Evolutionary conservation across 1,140 invertebrate species (phyloP).

Genomic region (Teleopsis dalmanni): DNA sequence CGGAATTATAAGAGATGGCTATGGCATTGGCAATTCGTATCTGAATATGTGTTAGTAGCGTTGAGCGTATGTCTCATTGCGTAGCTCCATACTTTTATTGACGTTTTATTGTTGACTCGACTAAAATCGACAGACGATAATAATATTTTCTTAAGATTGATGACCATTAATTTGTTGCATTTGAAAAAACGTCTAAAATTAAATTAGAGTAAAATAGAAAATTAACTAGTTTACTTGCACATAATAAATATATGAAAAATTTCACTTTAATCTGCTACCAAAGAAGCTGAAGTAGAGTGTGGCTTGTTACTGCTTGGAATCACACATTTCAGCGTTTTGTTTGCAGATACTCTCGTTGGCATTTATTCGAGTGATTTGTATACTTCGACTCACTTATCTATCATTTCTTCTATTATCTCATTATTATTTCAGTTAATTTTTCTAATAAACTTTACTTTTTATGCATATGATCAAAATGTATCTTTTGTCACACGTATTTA

Average conservation of each 20-base stretch:
- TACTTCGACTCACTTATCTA: neutral
- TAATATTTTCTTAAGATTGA: neutral
- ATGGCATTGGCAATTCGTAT: neutral
- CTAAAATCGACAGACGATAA: too few relatives aligned
- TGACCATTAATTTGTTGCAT: neutral
- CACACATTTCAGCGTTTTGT: too few relatives aligned
- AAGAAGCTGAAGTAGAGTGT: too few relatives aligned
- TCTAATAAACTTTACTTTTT: neutral
- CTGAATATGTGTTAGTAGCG: neutral
- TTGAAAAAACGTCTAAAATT: conserved; percentile 2
- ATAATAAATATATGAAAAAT: conserved; percentile 27
- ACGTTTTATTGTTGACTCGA: too few relatives aligned
- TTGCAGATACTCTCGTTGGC: neutral
- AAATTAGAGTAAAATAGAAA: conserved; percentile 45
- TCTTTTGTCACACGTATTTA: too few relatives aligned
- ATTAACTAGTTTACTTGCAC: conserved; percentile 34
- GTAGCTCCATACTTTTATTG: neutral
- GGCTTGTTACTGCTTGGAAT: too few relatives aligned
- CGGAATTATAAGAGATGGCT: neutral
- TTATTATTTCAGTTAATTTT: neutral
- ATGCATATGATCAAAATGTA: too few relatives aligned
- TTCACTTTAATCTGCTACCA: conserved; percentile 43
- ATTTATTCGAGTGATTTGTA: neutral
- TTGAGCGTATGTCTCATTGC: neutral
- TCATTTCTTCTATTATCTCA: neutral